Evolutionary conservation across 2,797 vertebrate species (phyloP).

Genomic region (Euthynnus affinis): DNA sequence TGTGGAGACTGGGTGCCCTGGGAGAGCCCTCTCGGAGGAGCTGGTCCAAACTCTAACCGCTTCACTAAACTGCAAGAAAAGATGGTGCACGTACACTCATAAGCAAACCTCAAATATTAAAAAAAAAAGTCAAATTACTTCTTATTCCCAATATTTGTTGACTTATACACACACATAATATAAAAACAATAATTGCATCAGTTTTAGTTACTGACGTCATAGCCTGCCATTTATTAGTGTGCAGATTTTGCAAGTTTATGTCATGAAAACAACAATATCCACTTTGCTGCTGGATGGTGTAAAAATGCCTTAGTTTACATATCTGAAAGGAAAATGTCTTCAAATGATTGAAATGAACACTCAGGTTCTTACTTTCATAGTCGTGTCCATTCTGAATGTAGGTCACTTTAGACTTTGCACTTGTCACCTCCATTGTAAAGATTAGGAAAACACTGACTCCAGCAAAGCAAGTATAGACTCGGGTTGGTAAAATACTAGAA

Average conservation of each 20-base stretch:
- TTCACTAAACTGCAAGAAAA: conserved; percentile 90
- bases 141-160: not conserved
- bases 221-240: not conserved
- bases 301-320: not conserved
- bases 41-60: conserved; percentile 91
- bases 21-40: conserved; percentile 80
- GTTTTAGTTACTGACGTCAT: not conserved
- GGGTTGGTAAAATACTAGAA: not conserved
- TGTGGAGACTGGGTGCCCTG: conserved; percentile 87
- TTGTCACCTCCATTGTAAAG: not conserved
- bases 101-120: not conserved
- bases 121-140: not conserved
- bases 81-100: not conserved
- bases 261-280: conserved; percentile 1
- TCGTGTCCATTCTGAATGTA: too few species aligned
- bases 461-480: not conserved
- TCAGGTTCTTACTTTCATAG: not conserved
- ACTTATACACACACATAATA: not conserved
- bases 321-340: not conserved
- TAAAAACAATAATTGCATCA: not conserved
- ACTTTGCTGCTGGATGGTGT: too few species aligned
- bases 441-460: not conserved
- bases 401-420: not conserved
- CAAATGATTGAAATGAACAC: not conserved
- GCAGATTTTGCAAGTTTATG: not conserved